A percentile compares a stretch with the other conserved stretches of the same genome.
These are phyloP conservation scores for Colletes gigas DNA, from an alignment of 1,140 invertebrate genomes.

Conservation along the genomic window DNA sequence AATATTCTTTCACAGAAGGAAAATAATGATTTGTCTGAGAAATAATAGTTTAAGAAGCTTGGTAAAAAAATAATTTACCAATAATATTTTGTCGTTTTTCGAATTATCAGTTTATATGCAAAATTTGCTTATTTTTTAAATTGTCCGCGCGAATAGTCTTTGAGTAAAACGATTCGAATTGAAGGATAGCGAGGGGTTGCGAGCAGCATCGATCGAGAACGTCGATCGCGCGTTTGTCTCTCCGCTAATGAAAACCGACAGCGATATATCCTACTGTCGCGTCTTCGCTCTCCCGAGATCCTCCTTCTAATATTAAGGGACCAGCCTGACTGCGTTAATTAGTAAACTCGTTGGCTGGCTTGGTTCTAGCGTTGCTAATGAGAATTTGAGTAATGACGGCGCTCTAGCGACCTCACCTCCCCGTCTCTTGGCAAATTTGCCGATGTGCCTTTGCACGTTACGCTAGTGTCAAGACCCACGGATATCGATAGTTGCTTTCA, in stretches of 20 bases:
- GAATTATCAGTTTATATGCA: too few relatives aligned
- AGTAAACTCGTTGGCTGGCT: slow-evolving; percentile 72
- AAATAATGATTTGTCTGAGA: too few relatives aligned
- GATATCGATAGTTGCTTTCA: slow-evolving; percentile 59
- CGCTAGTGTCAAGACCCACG: slow-evolving; percentile 25
- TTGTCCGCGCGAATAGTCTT: too few relatives aligned
- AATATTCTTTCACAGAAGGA: too few relatives aligned
- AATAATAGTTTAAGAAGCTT: too few relatives aligned
- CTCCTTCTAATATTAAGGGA: slow-evolving; percentile 67
- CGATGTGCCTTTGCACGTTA: slow-evolving; percentile 61
- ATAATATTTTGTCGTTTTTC: too few relatives aligned
- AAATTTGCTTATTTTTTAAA: too few relatives aligned
- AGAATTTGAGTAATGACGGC: slow-evolving; percentile 76
- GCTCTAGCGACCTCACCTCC: slow-evolving; percentile 61
- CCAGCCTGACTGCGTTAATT: slow-evolving; percentile 73
- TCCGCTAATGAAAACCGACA: slow-evolving; percentile 68
- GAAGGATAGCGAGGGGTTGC: background rate
- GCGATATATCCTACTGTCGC: slow-evolving; percentile 67
- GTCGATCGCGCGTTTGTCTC: slow-evolving; percentile 64
- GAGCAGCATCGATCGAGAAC: slow-evolving; percentile 47
- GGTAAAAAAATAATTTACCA: too few relatives aligned
- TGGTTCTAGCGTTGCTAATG: slow-evolving; percentile 69
- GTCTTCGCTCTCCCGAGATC: slow-evolving; percentile 49
- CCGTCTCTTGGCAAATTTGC: slow-evolving; percentile 57
- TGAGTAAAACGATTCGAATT: background rate